phyloP scores from a whole-genome alignment of 2,888 invertebrate genomes.

The Ethmia dodecea region DNA sequence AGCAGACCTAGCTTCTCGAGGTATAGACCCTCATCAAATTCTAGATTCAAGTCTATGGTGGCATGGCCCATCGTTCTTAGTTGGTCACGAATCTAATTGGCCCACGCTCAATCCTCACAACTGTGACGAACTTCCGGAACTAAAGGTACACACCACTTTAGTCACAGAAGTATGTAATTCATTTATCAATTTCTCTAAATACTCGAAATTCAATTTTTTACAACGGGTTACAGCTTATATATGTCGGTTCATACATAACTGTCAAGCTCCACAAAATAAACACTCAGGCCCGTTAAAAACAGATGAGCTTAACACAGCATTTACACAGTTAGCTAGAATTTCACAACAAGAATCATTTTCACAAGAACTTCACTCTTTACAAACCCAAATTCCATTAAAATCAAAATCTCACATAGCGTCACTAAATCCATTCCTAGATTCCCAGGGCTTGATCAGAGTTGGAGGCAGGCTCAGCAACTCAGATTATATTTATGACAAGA shows the following conservation, averaged over 20 bases:
- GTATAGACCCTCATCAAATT: background rate
- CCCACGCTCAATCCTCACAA: background rate
- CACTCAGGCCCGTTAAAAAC: background rate
- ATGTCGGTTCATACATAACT: background rate
- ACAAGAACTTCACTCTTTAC: background rate
- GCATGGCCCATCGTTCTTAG: background rate
- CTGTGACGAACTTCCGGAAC: background rate
- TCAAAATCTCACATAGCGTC: background rate
- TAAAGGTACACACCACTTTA: background rate
- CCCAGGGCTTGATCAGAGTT: constrained; percentile 12
- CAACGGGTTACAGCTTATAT: background rate
- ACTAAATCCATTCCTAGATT: background rate
- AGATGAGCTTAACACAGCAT: background rate
- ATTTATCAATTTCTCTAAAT: background rate
- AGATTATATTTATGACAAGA: constrained; percentile 11
- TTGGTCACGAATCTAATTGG: background rate
- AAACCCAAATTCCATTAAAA: background rate
- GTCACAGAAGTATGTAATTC: background rate
- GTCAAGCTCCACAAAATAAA: background rate
- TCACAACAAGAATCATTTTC: background rate
- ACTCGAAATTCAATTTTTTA: background rate
- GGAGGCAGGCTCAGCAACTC: constrained; percentile 18
- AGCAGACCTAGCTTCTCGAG: background rate
- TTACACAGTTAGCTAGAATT: background rate
- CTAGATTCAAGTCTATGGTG: background rate